Conservation (phyloP, 2,888 invertebrate genomes). For the Ophion costatus region DNA sequence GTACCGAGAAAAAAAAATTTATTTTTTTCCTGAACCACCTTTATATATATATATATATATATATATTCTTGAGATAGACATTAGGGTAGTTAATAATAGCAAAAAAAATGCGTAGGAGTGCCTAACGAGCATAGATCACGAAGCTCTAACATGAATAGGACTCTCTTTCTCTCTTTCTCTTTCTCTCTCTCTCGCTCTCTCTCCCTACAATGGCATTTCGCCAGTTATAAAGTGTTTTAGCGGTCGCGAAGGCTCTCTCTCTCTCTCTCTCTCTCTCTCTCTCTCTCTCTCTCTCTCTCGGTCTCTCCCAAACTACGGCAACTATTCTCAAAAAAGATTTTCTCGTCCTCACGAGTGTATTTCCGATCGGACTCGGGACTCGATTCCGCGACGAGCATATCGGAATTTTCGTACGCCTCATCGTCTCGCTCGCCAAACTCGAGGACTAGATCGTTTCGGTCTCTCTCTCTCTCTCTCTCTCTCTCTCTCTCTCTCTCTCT, state of each 20-base stretch:
- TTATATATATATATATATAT: no score
- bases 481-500: no score
- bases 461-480: no score
- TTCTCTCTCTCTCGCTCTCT: constrained; percentile 21
- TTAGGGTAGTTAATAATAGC: constrained; percentile 60
- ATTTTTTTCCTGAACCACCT: no score
- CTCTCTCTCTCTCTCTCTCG: constrained; percentile 18
- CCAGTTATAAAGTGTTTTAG: constrained; percentile 59
- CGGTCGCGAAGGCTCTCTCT: constrained; percentile 22
- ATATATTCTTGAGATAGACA: constrained; percentile 36
- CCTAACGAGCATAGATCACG: constrained; percentile 63
- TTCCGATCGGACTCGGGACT: constrained; percentile 51
- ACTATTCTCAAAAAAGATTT: constrained; percentile 63
- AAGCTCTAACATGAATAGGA: constrained; percentile 49
- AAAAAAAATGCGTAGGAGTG: constrained; percentile 64
- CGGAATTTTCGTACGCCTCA: constrained; percentile 12
- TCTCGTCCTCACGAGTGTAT: constrained; percentile 52
- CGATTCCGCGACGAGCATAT: constrained; percentile 17
- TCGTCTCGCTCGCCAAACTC: neutral
- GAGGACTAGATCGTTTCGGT: neutral
- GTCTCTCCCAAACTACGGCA: constrained; percentile 42
- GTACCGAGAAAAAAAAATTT: no score
- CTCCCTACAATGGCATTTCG: constrained; percentile 54
- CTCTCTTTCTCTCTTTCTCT: constrained; percentile 27
- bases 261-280: no score